Evolutionary conservation across 1,140 invertebrate species (phyloP).

Genomic region (Oryctes rhinoceros): DNA sequence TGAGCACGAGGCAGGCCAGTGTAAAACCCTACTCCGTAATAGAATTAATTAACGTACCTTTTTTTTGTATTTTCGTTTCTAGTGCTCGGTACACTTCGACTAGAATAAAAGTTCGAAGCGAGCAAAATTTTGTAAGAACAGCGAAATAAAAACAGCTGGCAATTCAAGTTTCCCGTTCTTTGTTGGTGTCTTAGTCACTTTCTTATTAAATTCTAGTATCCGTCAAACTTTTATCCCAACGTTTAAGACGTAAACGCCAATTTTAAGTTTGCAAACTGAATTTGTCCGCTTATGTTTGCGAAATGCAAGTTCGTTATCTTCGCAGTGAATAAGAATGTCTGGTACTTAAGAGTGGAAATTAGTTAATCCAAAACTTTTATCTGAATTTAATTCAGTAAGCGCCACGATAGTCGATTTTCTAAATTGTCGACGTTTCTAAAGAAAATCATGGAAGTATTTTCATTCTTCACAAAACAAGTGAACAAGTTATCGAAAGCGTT

Average conservation of each 20-base stretch:
- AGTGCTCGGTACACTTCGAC: background rate
- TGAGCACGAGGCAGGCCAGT: background rate
- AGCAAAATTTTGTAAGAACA: background rate
- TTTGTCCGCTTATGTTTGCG: background rate
- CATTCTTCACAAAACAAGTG: no score
- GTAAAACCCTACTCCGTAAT: background rate
- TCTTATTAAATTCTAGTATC: background rate
- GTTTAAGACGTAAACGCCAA: background rate
- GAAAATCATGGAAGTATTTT: no score
- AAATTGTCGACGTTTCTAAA: no score
- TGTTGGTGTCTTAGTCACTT: background rate
- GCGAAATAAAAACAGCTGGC: background rate
- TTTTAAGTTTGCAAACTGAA: constrained; percentile 2
- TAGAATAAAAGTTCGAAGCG: background rate
- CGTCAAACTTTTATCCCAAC: background rate
- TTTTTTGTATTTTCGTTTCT: background rate
- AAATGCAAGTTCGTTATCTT: background rate
- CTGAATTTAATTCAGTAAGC: no score
- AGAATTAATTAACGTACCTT: constrained; percentile 25
- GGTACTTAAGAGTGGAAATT: no score
- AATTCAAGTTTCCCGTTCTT: background rate
- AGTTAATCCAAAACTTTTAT: no score
- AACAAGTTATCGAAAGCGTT: no score
- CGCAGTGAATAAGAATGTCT: background rate
- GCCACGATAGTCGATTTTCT: no score